A percentile compares a stretch with the other conserved stretches of the same genome.
These are phyloP conservation scores for Sternarchorhynchus goeldii DNA, from an alignment of 2,797 vertebrate species.

Conservation along the genomic window DNA sequence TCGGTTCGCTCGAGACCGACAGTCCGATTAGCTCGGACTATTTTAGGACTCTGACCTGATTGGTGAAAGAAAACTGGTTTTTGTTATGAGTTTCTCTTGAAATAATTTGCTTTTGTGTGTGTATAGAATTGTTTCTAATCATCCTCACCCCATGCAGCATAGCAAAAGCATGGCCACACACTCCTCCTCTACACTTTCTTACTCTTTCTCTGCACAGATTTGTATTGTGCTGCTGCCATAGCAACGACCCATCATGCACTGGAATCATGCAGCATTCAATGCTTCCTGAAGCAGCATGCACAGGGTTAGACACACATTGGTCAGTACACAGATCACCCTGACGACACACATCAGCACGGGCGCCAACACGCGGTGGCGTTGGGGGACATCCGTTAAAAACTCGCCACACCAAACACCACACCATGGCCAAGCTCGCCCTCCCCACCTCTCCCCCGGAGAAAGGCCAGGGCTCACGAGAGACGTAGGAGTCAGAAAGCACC, in stretches of 20 bases:
- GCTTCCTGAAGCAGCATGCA: slow-evolving; percentile 72
- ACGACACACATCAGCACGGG: slow-evolving; percentile 8
- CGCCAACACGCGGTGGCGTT: slow-evolving; percentile 15
- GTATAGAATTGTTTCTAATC: slow-evolving; percentile 36
- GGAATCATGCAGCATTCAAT: slow-evolving; percentile 70
- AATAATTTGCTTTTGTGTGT: not conserved
- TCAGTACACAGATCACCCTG: slow-evolving; percentile 25
- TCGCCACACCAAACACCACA: not conserved
- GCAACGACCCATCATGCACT: slow-evolving; percentile 75
- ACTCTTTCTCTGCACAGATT: slow-evolving; percentile 48
- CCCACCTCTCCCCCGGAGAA: too few species aligned
- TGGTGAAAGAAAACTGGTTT: slow-evolving; percentile 88
- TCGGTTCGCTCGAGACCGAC: slow-evolving; percentile 99
- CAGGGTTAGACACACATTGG: slow-evolving; percentile 44
- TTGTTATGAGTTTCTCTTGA: slow-evolving; percentile 79
- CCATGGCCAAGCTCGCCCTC: too few species aligned
- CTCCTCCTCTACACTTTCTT: slow-evolving; percentile 44
- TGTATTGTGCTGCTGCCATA: slow-evolving; percentile 68
- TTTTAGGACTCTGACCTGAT: slow-evolving; percentile 99
- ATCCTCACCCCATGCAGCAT: slow-evolving; percentile 73
- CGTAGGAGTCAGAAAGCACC: not conserved
- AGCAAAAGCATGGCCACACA: slow-evolving; percentile 59
- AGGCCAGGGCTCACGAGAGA: not conserved
- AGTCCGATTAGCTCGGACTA: slow-evolving; percentile 95
- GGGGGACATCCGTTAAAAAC: slow-evolving; percentile 8